A percentile compares a stretch with the other conserved stretches of the same genome.
phyloP scores from a whole-genome alignment of 2,797 vertebrate species.

The Sebastes hubbsi region DNA sequence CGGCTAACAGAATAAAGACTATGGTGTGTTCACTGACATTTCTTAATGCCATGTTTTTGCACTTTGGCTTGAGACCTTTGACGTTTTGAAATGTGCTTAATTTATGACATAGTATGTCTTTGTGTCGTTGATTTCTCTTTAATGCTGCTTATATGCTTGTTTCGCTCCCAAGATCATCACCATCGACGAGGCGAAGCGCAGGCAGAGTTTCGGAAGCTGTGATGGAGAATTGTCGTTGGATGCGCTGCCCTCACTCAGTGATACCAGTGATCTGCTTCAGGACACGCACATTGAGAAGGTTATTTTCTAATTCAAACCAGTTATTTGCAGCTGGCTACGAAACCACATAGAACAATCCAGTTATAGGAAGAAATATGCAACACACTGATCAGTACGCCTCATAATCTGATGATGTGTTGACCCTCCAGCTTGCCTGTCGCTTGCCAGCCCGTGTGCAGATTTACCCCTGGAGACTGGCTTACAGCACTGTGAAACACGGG shows the following conservation, averaged over 20 bases:
- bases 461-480: conserved; percentile 91
- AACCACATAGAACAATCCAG: not conserved
- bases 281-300: conserved; percentile 96
- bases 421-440: conserved; percentile 86
- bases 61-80: not conserved
- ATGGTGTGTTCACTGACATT: not conserved
- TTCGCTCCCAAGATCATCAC: conserved; percentile 90
- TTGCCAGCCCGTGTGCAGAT: conserved; percentile 96
- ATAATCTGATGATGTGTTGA: not conserved
- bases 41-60: not conserved
- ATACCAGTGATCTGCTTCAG: conserved; percentile 90
- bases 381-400: not conserved
- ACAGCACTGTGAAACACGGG: conserved; percentile 93
- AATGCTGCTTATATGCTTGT: not conserved
- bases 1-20: not conserved
- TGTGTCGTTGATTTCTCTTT: not conserved
- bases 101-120: not conserved
- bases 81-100: not conserved
- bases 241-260: conserved; percentile 85
- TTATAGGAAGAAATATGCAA: not conserved
- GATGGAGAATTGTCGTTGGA: conserved; percentile 85
- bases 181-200: conserved; percentile 93
- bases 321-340: not conserved
- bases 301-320: not conserved
- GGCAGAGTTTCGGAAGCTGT: conserved; percentile 92